Evolutionary conservation across 2,888 invertebrate genomes (phyloP).

Genomic region (Melolontha melolontha): DNA sequence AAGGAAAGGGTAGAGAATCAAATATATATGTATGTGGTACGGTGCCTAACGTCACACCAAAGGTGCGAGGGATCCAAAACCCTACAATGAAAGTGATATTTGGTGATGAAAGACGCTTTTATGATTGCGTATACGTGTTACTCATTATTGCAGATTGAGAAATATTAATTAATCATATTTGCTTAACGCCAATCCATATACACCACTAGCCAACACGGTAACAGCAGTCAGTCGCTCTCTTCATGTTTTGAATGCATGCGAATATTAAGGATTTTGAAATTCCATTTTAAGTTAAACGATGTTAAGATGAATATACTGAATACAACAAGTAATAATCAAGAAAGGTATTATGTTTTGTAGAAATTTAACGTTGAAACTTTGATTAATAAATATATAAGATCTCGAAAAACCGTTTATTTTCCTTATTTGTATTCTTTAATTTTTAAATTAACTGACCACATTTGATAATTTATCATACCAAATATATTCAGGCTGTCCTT

Average conservation of each 20-base stretch:
- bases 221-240: not conserved
- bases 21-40: constrained; percentile 42
- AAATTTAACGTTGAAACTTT: not conserved
- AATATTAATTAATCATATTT: constrained; percentile 48
- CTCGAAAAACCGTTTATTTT: too few species aligned
- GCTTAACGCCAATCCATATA: constrained; percentile 2
- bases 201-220: too few species aligned
- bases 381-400: too few species aligned
- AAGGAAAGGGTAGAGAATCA: constrained; percentile 49
- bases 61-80: constrained; percentile 50
- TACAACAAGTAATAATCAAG: too few species aligned
- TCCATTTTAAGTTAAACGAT: constrained; percentile 32
- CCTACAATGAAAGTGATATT: constrained; percentile 51
- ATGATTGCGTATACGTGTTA: constrained; percentile 43
- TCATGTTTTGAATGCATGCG: constrained; percentile 11
- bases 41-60: constrained; percentile 53
- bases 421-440: too few species aligned
- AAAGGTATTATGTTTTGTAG: not conserved
- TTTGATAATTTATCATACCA: too few species aligned
- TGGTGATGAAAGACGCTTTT: constrained; percentile 49
- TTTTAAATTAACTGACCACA: too few species aligned
- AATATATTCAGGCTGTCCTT: too few species aligned
- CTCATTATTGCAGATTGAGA: constrained; percentile 48
- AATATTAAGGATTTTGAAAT: constrained; percentile 16
- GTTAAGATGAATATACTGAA: constrained; percentile 34